These are phyloP conservation scores for Porites evermanni DNA, from an alignment of 92 coral and sea anemone species.

Conservation along the genomic window DNA sequence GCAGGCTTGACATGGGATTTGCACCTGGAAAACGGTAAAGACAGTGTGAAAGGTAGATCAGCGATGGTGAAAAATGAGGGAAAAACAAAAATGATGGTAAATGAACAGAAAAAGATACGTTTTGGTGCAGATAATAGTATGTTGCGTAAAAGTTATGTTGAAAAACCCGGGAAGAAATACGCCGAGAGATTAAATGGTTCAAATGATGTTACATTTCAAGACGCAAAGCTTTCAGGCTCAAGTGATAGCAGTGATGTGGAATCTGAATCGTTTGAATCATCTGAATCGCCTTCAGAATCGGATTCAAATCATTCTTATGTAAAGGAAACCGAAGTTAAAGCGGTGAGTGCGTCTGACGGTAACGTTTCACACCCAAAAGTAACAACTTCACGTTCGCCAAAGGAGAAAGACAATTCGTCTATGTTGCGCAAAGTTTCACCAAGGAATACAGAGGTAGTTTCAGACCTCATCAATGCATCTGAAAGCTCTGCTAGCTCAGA, in stretches of 20 bases:
- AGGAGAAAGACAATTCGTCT: background rate
- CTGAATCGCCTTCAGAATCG: background rate
- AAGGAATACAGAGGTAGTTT: background rate
- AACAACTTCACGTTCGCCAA: background rate
- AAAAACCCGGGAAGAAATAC: background rate
- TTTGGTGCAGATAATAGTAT: background rate
- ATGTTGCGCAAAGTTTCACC: background rate
- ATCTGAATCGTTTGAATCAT: background rate
- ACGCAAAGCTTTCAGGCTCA: background rate
- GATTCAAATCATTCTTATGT: background rate
- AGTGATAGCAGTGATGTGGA: background rate
- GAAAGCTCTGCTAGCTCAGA: background rate
- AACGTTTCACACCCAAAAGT: background rate
- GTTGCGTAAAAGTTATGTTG: background rate
- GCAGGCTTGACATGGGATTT: slow-evolving; percentile 86
- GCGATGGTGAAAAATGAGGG: background rate
- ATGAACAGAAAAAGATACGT: background rate
- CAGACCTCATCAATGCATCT: background rate
- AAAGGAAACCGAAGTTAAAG: too few species aligned
- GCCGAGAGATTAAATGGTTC: background rate
- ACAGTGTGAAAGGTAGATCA: background rate
- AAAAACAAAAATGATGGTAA: background rate
- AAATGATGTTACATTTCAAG: background rate
- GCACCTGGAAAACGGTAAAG: slow-evolving; percentile 10
- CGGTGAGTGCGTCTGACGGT: background rate